phyloP scores from a whole-genome alignment of 2,113 vertebrate genomes.

The Cyanoliseus patagonus region DNA sequence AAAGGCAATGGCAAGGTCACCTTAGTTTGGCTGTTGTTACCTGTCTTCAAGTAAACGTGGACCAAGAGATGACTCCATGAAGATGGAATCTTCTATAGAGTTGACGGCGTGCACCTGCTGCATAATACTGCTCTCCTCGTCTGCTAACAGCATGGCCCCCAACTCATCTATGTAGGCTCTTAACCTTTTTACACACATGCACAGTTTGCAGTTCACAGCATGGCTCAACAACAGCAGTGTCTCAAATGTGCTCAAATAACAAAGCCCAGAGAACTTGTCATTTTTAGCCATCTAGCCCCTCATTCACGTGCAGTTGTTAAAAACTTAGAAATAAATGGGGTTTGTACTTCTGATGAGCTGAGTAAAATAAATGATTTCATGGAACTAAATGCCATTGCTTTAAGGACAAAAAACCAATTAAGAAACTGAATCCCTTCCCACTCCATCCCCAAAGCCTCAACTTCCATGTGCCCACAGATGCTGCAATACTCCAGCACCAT shows the following conservation, averaged over 20 bases:
- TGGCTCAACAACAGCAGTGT: conserved; percentile 53
- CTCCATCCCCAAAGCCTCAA: not conserved
- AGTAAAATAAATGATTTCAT: not conserved
- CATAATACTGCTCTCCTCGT: conserved; percentile 82
- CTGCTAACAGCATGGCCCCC: conserved; percentile 82
- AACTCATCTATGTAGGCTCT: conserved; percentile 80
- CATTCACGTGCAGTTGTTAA: conserved; percentile 27
- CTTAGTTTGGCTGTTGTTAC: conserved; percentile 76
- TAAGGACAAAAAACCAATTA: not conserved
- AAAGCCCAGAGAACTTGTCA: conserved; percentile 37
- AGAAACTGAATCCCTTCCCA: not conserved
- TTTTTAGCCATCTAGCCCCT: not conserved
- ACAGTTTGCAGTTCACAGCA: conserved; percentile 76
- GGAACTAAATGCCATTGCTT: not conserved
- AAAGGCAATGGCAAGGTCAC: conserved; percentile 40
- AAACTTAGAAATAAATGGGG: not conserved
- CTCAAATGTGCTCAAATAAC: conserved; percentile 56
- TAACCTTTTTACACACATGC: conserved; percentile 84
- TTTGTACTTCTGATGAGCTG: not conserved
- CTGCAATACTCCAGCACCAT: not conserved
- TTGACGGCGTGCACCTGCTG: conserved; percentile 85
- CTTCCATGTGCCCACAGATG: not conserved
- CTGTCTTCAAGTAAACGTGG: conserved; percentile 80
- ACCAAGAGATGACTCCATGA: conserved; percentile 86
- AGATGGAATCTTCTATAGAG: conserved; percentile 86